Evolutionary conservation across 2,797 vertebrate species (phyloP).

Genomic region (Gila robusta): DNA sequence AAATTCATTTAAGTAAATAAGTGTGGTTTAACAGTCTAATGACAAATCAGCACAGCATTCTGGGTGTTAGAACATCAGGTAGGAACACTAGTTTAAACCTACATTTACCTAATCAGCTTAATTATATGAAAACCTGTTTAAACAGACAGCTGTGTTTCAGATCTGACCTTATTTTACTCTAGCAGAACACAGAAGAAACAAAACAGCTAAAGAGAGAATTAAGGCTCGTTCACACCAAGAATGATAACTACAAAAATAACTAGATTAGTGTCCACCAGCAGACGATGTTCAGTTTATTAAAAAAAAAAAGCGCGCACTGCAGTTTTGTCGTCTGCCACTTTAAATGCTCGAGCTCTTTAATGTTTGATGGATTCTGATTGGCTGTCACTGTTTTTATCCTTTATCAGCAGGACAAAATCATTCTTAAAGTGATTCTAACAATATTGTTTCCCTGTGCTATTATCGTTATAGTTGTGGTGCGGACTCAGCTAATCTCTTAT

Average conservation of each 20-base stretch:
- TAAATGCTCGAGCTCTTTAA: background rate
- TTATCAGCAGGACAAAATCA: background rate
- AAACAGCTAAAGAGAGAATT: background rate
- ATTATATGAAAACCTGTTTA: slow-evolving; percentile 3
- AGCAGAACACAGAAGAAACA: background rate
- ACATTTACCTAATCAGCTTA: background rate
- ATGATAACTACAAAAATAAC: background rate
- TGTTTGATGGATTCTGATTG: background rate
- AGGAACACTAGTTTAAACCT: background rate
- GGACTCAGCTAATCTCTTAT: background rate
- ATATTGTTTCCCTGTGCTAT: background rate
- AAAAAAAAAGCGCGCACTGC: background rate
- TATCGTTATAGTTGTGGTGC: background rate
- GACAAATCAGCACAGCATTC: background rate
- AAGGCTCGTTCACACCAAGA: background rate
- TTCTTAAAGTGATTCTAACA: background rate
- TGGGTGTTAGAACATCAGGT: too few relatives aligned
- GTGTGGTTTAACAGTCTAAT: background rate
- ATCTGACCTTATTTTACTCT: slow-evolving; percentile 30
- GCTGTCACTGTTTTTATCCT: background rate
- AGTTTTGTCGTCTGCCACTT: background rate
- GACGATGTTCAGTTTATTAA: background rate
- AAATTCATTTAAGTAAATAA: background rate
- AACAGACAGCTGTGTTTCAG: slow-evolving; percentile 38
- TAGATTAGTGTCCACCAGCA: background rate